These are phyloP conservation scores for Orthonevra nobilis DNA, from an alignment of 2,888 invertebrate genomes.

Conservation along the genomic window DNA sequence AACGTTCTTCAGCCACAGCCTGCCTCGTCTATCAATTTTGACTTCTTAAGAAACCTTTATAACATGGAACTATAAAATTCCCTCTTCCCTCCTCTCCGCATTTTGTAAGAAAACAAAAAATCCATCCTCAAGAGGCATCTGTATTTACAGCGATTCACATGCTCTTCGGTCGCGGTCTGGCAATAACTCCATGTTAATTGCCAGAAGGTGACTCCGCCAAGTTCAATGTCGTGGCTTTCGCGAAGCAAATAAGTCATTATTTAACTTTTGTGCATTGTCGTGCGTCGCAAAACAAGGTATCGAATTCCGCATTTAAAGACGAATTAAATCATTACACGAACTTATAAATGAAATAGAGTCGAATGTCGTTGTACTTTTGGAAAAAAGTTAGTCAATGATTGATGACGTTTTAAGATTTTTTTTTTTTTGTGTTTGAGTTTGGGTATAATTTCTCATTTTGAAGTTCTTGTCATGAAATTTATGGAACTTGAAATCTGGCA, in stretches of 20 bases:
- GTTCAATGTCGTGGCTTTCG: slow-evolving; percentile 48
- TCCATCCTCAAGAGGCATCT: too few relatives aligned
- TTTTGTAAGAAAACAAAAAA: neutral
- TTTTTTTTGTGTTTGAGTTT: too few relatives aligned
- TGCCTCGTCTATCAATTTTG: neutral
- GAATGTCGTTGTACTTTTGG: too few relatives aligned
- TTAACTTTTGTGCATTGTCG: slow-evolving; percentile 4
- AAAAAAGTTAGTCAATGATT: too few relatives aligned
- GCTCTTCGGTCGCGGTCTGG: neutral
- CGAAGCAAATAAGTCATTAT: slow-evolving; percentile 34
- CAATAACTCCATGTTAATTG: slow-evolving; percentile 7
- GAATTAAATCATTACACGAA: too few relatives aligned
- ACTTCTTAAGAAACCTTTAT: neutral
- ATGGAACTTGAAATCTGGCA: too few relatives aligned
- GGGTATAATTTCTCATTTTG: too few relatives aligned
- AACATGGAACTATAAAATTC: neutral
- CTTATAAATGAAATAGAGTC: too few relatives aligned
- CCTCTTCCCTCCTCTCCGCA: neutral
- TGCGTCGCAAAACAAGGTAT: too few relatives aligned
- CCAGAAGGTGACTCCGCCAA: slow-evolving; percentile 31
- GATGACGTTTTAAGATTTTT: too few relatives aligned
- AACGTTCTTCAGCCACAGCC: neutral
- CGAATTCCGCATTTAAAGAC: too few relatives aligned
- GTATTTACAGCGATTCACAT: neutral
- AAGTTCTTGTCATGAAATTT: too few relatives aligned